Percentiles rank a stretch among this genome's conserved stretches.
phyloP scores from a whole-genome alignment of 2,888 invertebrate species.

The Synanthedon andrenaeformis region DNA sequence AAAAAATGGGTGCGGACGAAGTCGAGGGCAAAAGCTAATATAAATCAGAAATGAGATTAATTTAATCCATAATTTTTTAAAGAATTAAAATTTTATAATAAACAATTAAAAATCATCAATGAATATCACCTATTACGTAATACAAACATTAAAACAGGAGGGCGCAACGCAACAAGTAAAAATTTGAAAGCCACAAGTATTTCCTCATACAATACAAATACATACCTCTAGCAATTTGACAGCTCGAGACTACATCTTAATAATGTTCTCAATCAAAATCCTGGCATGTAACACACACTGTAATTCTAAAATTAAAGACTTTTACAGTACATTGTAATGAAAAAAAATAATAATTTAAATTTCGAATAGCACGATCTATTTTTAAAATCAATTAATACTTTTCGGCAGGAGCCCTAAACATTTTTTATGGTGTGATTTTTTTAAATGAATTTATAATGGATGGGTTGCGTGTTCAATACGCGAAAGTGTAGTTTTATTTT shows the following conservation, averaged over 20 bases:
- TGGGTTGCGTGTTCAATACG: constrained; percentile 29
- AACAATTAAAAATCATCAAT: constrained; percentile 11
- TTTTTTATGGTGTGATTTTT: not conserved
- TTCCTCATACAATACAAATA: constrained; percentile 12
- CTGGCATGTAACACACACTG: constrained; percentile 23
- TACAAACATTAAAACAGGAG: constrained; percentile 29
- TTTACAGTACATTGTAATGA: not conserved
- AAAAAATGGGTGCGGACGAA: too few relatives aligned
- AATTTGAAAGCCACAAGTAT: constrained; percentile 30
- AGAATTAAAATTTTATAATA: not conserved
- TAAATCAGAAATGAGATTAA: too few relatives aligned
- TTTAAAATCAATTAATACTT: not conserved
- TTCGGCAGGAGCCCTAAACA: not conserved
- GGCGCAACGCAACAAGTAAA: constrained; percentile 64
- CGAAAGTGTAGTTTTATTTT: constrained; percentile 48
- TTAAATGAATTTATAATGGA: not conserved
- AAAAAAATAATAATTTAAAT: not conserved
- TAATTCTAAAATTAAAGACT: constrained; percentile 15
- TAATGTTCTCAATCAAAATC: constrained; percentile 19
- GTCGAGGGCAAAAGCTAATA: too few relatives aligned
- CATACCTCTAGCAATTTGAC: constrained; percentile 20
- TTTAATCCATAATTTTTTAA: too few relatives aligned
- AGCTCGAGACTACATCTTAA: constrained; percentile 42
- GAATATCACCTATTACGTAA: constrained; percentile 50
- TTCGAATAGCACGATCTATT: not conserved